Conservation (phyloP, 2,888 invertebrate species). For the Agriopis leucophaearia region DNA sequence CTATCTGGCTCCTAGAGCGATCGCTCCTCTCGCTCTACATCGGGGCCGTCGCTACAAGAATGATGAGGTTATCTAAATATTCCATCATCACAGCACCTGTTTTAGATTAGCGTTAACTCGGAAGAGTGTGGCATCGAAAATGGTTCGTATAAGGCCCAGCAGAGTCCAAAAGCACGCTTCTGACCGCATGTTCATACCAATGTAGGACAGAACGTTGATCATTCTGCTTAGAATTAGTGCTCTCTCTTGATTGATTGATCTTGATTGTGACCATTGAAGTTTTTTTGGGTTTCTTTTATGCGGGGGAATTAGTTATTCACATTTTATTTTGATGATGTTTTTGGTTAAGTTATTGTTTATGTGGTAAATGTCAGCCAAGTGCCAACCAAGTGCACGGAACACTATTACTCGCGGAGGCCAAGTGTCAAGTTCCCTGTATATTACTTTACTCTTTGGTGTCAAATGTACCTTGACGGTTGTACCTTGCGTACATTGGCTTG, state of each 20-base stretch:
- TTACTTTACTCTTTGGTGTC: too few species aligned
- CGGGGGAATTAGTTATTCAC: neutral
- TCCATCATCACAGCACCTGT: constrained; percentile 64
- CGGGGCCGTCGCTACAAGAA: too few species aligned
- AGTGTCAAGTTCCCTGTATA: too few species aligned
- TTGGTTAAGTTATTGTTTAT: neutral
- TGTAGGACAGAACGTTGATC: constrained; percentile 75
- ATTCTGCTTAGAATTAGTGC: constrained; percentile 50
- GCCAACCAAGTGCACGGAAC: too few species aligned
- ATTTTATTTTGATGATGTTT: neutral
- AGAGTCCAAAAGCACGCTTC: constrained; percentile 84
- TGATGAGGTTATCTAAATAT: neutral
- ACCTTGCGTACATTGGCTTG: too few species aligned
- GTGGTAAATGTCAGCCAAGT: too few species aligned
- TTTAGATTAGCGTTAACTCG: constrained; percentile 84
- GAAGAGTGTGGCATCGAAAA: constrained; percentile 85
- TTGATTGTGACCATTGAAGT: constrained; percentile 14
- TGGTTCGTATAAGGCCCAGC: constrained; percentile 80
- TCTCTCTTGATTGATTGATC: neutral
- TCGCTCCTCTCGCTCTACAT: too few species aligned
- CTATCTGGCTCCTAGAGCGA: too few species aligned
- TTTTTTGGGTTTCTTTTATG: neutral
- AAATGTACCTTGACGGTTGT: too few species aligned
- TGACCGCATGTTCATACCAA: constrained; percentile 80
- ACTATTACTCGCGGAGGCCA: too few species aligned